Evolutionary conservation across 1,140 invertebrate genomes (phyloP).

Genomic region (Bombyx mandarina): DNA sequence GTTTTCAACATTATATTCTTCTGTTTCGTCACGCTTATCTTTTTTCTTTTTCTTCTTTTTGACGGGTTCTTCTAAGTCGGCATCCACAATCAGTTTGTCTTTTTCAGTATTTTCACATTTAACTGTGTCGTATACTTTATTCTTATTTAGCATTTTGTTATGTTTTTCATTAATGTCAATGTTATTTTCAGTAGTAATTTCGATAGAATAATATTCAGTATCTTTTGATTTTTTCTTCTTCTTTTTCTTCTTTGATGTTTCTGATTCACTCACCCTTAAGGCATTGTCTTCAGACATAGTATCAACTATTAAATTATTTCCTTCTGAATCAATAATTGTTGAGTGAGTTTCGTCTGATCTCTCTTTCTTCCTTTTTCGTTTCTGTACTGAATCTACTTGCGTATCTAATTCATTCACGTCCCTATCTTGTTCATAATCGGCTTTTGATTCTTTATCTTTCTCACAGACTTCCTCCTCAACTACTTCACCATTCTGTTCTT

Average conservation of each 20-base stretch:
- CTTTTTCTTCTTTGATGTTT: constrained; percentile 12
- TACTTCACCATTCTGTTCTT: constrained; percentile 1
- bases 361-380: constrained; percentile 21
- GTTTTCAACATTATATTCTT: constrained; percentile 4
- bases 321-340: neutral
- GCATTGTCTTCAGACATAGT: neutral
- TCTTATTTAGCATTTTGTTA: too few species aligned
- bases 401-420: neutral
- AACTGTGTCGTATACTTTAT: too few species aligned
- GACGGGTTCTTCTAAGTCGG: constrained; percentile 4
- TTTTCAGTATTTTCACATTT: too few species aligned
- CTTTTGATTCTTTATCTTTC: constrained; percentile 3
- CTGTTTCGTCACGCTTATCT: constrained; percentile 11
- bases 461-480: neutral
- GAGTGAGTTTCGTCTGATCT: constrained; percentile 10
- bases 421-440: constrained; percentile 1
- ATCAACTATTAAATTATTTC: neutral
- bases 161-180: neutral
- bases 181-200: neutral
- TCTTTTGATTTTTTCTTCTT: constrained; percentile 15
- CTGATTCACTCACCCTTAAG: neutral
- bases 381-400: constrained; percentile 2
- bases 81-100: neutral
- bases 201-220: neutral
- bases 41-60: constrained; percentile 20